Evolutionary conservation across 2,888 invertebrate species (phyloP).

Genomic region (Athalia rosae): DNA sequence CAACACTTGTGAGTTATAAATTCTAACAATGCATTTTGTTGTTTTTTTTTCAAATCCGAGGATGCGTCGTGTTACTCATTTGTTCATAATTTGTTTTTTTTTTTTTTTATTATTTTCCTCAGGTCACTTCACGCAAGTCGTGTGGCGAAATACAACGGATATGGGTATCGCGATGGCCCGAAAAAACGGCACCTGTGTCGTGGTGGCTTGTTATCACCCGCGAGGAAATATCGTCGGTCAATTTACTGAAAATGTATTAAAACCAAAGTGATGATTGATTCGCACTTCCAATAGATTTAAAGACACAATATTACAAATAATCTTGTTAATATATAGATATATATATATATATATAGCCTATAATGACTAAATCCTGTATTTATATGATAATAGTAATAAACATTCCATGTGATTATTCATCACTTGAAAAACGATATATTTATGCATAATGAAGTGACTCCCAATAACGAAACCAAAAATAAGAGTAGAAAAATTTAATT

Average conservation of each 20-base stretch:
- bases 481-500: no score
- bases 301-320: no score
- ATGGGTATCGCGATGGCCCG: conserved; percentile 86
- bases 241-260: conserved; percentile 73
- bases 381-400: conserved; percentile 41
- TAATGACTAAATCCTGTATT: conserved; percentile 2
- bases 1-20: conserved; percentile 78
- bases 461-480: no score
- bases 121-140: conserved; percentile 82
- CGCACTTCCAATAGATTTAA: neutral
- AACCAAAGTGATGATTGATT: conserved; percentile 59
- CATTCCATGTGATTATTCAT: conserved; percentile 52
- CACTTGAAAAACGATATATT: conserved; percentile 37
- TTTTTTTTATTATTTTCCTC: conserved; percentile 5
- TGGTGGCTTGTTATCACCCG: conserved; percentile 80
- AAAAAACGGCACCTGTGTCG: conserved; percentile 75
- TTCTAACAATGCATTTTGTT: neutral
- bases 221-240: conserved; percentile 78
- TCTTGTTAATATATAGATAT: conserved; percentile 29
- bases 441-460: no score
- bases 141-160: conserved; percentile 86
- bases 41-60: neutral
- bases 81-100: conserved; percentile 8
- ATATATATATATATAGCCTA: neutral
- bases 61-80: neutral